Evolutionary conservation across 2,113 vertebrate species (phyloP), one percentile per base, ranked within the genome.

Genomic region (Benitochromis conjunctus): DNA sequence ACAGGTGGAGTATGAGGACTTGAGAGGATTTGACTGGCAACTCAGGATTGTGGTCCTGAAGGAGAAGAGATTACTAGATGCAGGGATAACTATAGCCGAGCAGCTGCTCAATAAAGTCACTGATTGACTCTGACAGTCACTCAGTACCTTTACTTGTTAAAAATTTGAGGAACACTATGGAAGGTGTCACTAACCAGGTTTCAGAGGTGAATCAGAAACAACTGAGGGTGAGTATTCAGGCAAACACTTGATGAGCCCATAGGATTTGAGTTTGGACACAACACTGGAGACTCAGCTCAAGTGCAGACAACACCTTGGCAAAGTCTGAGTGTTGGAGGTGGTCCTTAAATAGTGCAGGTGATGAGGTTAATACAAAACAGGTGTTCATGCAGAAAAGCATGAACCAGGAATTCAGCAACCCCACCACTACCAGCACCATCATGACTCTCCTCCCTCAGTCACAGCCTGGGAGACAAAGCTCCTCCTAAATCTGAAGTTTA

Each of bases 151-250:
- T 58, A 58, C 16, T 58, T 58, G 56, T 58, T 58, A 58, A 58
- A 58, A 58, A 58, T 26, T 58, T 3, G 13, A 29, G 16, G 56
- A 58, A 31, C 56, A 18, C 14, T 58, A 58, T 9, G 26, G 56
- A 7, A 58, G 56, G 26, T 58, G 56, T 58, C 26, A 29, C 26
- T 58, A 31, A 31, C 26, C 26, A 58, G 13, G 56, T 31, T 31
- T 31, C 26, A 58, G 56, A 58, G 7, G 26, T 9, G 7, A 58
- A 58, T 58, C 56, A 58, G 14, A 58, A 4, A 4, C 56, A 58
- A 31, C 31, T 14, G 14, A 58, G 14, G 56, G 2, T 4, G 0
- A 0, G 13, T 1, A 1, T 9, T 1, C 26, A 58, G 2, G 7
- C 0, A 58, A 58, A 58, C 31, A 58, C 56, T 58, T 0, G 56